phyloP scores from a whole-genome alignment of 2,797 vertebrate genomes.

The Strix occidentalis region DNA sequence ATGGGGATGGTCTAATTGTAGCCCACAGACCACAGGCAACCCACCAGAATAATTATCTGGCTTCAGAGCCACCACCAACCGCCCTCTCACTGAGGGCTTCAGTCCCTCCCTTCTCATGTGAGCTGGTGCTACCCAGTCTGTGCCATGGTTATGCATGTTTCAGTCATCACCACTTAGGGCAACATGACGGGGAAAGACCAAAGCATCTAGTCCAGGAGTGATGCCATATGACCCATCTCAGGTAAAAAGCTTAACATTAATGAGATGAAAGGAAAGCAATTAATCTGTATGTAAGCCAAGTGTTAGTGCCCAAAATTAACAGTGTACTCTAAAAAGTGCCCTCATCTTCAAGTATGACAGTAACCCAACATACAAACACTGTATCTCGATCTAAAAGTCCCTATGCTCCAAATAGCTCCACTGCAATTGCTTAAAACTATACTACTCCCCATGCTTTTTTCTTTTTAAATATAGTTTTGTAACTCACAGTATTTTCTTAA shows the following conservation, averaged over 20 bases:
- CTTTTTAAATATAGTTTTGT: not conserved
- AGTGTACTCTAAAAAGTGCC: not conserved
- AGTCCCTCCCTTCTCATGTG: not conserved
- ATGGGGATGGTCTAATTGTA: not conserved
- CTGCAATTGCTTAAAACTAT: not conserved
- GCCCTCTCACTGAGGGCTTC: fast-evolving
- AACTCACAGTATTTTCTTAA: not conserved
- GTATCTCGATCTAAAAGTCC: not conserved
- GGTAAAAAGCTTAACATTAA: not conserved
- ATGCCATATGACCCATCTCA: not conserved
- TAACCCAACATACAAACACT: not conserved
- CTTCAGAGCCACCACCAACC: not conserved
- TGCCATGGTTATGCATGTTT: not conserved
- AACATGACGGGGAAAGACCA: not conserved
- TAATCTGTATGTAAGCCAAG: not conserved
- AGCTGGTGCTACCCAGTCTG: not conserved
- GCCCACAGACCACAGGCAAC: not conserved
- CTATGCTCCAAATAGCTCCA: not conserved
- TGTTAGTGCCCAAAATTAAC: not conserved
- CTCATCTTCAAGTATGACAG: not conserved
- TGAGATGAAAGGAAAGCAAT: not conserved
- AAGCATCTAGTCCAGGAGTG: not conserved
- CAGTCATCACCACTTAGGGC: not conserved
- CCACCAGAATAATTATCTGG: not conserved
- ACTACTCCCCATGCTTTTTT: not conserved